These are phyloP conservation scores for Oligia latruncula DNA, from an alignment of 2,888 invertebrate species.

Conservation along the genomic window DNA sequence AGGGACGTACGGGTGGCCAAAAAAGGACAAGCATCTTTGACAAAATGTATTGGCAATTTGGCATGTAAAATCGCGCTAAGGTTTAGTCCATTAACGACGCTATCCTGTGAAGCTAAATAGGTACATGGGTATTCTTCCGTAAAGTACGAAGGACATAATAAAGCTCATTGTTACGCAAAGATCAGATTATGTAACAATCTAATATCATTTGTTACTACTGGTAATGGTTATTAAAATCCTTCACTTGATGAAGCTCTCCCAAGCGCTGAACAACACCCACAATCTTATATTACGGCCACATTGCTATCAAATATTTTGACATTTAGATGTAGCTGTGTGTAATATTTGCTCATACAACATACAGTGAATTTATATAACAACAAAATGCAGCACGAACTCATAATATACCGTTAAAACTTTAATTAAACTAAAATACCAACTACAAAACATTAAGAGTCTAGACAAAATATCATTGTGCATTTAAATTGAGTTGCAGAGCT, in stretches of 20 bases:
- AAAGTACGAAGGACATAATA: neutral
- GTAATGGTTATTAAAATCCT: neutral
- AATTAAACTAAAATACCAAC: slow-evolving; percentile 52
- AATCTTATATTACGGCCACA: neutral
- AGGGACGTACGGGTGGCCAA: neutral
- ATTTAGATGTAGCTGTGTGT: neutral
- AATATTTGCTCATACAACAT: neutral
- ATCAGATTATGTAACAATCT: neutral
- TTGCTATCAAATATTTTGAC: slow-evolving; percentile 2
- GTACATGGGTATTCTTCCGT: neutral
- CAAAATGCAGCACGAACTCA: slow-evolving; percentile 8
- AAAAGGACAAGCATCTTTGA: slow-evolving; percentile 28
- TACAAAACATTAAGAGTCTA: slow-evolving; percentile 39
- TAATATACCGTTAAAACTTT: slow-evolving; percentile 33
- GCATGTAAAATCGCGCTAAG: slow-evolving; percentile 7
- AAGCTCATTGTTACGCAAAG: neutral
- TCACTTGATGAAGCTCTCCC: neutral
- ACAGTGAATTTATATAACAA: neutral
- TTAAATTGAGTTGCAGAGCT: slow-evolving; percentile 51
- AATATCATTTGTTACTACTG: neutral
- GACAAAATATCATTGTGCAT: slow-evolving; percentile 54
- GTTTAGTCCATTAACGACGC: slow-evolving; percentile 5
- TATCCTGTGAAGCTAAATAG: neutral
- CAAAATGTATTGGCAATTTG: slow-evolving; percentile 38
- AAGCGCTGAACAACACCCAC: neutral